Evolutionary conservation across 2,113 vertebrate species (phyloP), one percentile per base, ranked within the genome.

Genomic region (Engraulis encrasicolus): DNA sequence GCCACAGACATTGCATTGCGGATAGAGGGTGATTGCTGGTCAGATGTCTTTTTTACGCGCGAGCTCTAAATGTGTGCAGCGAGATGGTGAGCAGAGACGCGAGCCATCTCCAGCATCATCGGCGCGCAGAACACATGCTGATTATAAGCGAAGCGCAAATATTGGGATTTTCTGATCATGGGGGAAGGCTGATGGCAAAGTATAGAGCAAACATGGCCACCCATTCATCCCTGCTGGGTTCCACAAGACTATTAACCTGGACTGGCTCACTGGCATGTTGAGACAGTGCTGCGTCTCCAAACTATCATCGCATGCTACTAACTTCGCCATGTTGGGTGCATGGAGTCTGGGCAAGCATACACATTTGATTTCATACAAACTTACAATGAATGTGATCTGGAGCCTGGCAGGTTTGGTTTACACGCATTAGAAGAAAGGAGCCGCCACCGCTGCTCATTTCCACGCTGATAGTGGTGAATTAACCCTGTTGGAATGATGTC

Each of bases 161-260:
- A 80, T 88, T 85, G 79, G 87, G 80, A 82, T 80, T 79, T 11
- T 20, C 78, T 89, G 54, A 66, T 85, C 80, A 82, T 86, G 23
- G 34, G 17, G 11, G 66, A 34, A 74, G 66, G 66, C 27, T 74
- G 31, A 34, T 50, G 31, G 85, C 48, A 61, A 50, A 82, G 61
- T 61, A 74, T 74, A 23, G 86, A 88, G 84, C 89, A 90, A 94
- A 95, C 87, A 95, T 94, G 95, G 93, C 94, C 81, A 91, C 94
- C 93, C 94, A 94, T 95, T 95, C 94, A 95, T 94, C 90, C 92
- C 83, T 82, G 83, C 87, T 84, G 90, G 90, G 88, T 87, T 88
- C 80, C 79, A 19, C 81, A 89, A 87, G 81, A 90, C 88, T 79
- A 89, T 88, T 85, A 82, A 81, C 85, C 85, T 48, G 79, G 81